Evolutionary conservation across 1,140 invertebrate species (phyloP).

Genomic region (Paramacrobiotus metropolitanus): DNA sequence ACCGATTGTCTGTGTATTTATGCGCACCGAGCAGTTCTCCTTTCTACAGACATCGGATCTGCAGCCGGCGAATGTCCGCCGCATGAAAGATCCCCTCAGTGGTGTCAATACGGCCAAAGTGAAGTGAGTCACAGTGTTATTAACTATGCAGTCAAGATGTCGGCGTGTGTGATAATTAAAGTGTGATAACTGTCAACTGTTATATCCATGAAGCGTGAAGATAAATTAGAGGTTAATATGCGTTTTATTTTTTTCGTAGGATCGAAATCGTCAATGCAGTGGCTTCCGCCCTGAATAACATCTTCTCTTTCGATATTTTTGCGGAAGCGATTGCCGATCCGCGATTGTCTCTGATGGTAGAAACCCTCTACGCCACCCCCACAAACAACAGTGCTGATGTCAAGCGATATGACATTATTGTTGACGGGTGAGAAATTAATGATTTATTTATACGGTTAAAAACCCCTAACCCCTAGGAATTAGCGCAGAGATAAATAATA

Average conservation of each 20-base stretch:
- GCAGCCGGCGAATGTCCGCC: background rate
- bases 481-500: too few species aligned
- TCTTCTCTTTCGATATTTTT: background rate
- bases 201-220: too few species aligned
- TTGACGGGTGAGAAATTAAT: background rate
- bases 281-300: conserved; percentile 1
- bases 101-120: background rate
- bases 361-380: background rate
- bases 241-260: background rate
- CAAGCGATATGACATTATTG: background rate
- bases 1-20: background rate
- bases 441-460: too few species aligned
- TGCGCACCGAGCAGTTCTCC: background rate
- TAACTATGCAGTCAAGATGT: too few species aligned
- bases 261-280: conserved; percentile 4
- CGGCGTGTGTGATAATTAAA: too few species aligned
- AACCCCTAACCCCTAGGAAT: too few species aligned
- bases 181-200: too few species aligned
- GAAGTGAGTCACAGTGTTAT: background rate
- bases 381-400: background rate
- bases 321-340: background rate
- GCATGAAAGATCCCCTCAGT: conserved; percentile 2
- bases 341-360: background rate
- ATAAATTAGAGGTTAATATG: too few species aligned
- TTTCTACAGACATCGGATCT: background rate